Base-by-base conservation (phyloP, 2,888 invertebrate genomes). In the Noctua janthina region DNA sequence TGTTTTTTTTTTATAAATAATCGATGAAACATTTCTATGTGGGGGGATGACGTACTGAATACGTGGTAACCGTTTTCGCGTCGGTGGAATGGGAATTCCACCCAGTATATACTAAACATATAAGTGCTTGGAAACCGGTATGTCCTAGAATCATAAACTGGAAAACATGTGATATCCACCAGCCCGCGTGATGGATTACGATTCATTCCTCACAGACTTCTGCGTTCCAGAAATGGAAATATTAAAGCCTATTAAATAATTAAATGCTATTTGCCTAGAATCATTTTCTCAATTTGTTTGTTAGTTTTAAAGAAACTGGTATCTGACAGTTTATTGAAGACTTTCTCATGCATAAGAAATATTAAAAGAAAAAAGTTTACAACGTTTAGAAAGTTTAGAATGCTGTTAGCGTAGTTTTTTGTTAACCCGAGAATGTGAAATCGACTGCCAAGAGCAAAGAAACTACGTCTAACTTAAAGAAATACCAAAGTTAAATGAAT, bases 401-500 rank as follows among this genome's bases (percentile, higher is more conserved):
- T 20, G 11, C 23, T 62, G 43, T 69, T 70, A 69, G 29, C 23
- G 69, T 13, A 70, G 70, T 54, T n/a, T 49, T 59, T 59, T 66
- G 13, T 54, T 51, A 71, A 43, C 20, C 17, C 5, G 0, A 67
- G 20, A n/a, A 17, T 46, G 46, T 46, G 46, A 46, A 10, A 10
- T 39, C 15, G 23, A 39, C n/a, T 54, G 59, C 59, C 20, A 54
- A 13, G 56, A 46, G 29, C 46, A 56, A 35, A 29, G 11, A 46
- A 82, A 51, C 54, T 69, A 17, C 49, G 43, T 6, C 10, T 3
- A 76, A 76, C 56, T 81, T 54, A 17, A 1, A 51, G 39, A 64
- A 82, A 76, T 56, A 29, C 1, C 15, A 43, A 56, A 82, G 20
- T 70, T 76, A n/a, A 81, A 75, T 75, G 62, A 69, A 66, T 43